These are phyloP conservation scores for Drosophila simulans DNA, from an alignment of 1,140 invertebrate genomes.

Conservation along the genomic window DNA sequence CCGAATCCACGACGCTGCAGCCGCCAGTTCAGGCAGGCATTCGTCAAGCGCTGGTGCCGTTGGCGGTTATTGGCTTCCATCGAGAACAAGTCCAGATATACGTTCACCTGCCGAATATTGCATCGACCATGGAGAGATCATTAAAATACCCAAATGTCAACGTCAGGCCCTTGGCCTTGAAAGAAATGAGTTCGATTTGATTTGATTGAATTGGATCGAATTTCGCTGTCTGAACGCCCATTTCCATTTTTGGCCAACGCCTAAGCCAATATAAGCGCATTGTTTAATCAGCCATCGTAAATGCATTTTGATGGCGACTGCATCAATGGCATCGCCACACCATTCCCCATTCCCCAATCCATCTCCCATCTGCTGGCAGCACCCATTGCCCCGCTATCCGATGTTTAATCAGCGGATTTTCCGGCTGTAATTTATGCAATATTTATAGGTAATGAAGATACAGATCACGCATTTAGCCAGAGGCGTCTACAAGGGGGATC, in stretches of 20 bases:
- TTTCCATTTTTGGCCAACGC: constrained; percentile 28
- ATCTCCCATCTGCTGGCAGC: constrained; percentile 53
- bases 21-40: constrained; percentile 75
- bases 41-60: constrained; percentile 60
- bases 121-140: constrained; percentile 23
- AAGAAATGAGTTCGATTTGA: constrained; percentile 49
- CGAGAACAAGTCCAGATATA: constrained; percentile 70
- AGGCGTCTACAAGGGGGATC: constrained; percentile 6
- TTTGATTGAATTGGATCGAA: constrained; percentile 43
- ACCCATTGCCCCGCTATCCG: constrained; percentile 31
- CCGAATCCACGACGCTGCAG: constrained; percentile 51
- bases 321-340: constrained; percentile 52
- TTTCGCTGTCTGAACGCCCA: constrained; percentile 23
- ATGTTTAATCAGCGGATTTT: constrained; percentile 55
- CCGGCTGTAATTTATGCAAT: constrained; percentile 54
- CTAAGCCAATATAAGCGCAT: constrained; percentile 31
- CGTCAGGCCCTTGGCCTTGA: constrained; percentile 60
- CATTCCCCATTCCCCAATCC: constrained; percentile 14
- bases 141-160: constrained; percentile 36
- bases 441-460: constrained; percentile 46
- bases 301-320: constrained; percentile 54
- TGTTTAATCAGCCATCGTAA: constrained; percentile 47
- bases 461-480: constrained; percentile 27
- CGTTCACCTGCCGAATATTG: constrained; percentile 62
- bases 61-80: constrained; percentile 59